Percentiles rank a stretch among this genome's conserved stretches.
These are phyloP conservation scores for Nezara viridula DNA, from an alignment of 2,888 invertebrate species.

Conservation along the genomic window DNA sequence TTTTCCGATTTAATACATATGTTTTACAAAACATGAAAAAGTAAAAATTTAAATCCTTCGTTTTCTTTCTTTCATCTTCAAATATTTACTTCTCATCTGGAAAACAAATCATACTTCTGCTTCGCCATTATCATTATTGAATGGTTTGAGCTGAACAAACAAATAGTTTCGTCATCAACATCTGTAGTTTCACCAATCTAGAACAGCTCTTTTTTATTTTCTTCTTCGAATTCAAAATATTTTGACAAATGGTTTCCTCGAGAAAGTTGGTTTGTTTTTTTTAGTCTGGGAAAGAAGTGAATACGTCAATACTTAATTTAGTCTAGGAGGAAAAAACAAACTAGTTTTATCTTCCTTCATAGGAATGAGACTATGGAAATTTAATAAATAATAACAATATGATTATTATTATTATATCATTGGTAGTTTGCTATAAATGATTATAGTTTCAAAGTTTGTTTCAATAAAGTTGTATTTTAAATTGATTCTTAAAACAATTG, in stretches of 20 bases:
- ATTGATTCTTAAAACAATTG: too few species aligned
- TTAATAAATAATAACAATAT: too few species aligned
- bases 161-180: background rate
- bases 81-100: background rate
- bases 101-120: background rate
- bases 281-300: background rate
- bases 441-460: too few species aligned
- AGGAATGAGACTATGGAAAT: too few species aligned
- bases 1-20: too few species aligned
- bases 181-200: background rate
- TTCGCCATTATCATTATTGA: background rate
- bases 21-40: too few species aligned
- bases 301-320: background rate
- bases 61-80: too few species aligned
- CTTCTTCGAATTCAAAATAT: background rate
- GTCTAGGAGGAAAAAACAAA: background rate
- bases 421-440: too few species aligned
- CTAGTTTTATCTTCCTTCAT: too few species aligned
- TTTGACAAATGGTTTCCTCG: background rate
- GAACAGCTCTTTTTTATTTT: background rate
- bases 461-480: too few species aligned
- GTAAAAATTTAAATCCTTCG: too few species aligned
- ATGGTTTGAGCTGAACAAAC: background rate
- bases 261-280: background rate
- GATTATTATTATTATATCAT: too few species aligned